phyloP scores from a whole-genome alignment of 1,140 invertebrate species.

The Aphis gossypii region DNA sequence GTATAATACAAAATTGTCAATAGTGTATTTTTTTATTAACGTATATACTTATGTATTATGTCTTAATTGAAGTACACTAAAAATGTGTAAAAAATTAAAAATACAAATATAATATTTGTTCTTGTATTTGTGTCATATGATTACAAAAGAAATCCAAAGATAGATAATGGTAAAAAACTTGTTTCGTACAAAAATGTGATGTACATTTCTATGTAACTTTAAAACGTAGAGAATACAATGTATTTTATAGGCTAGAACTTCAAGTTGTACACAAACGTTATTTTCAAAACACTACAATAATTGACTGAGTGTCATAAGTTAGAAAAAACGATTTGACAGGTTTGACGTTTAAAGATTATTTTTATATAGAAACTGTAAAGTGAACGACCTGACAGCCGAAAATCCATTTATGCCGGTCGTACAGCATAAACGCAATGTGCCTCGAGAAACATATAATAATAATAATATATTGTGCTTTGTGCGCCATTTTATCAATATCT shows the following conservation, averaged over 20 bases:
- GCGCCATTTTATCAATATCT: not conserved
- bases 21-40: not conserved
- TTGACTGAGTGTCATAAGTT: not conserved
- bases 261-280: not conserved
- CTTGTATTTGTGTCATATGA: not conserved
- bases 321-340: not conserved
- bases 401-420: not conserved
- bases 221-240: not conserved
- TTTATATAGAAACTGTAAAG: not conserved
- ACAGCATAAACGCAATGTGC: not conserved
- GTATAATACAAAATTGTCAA: not conserved
- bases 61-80: not conserved
- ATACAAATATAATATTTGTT: not conserved
- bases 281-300: not conserved
- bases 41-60: not conserved
- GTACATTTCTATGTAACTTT: not conserved
- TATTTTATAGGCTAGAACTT: not conserved
- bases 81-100: not conserved
- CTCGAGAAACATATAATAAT: not conserved
- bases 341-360: constrained; percentile 23
- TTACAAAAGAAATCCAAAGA: not conserved
- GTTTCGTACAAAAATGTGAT: not conserved
- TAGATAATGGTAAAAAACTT: not conserved
- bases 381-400: constrained; percentile 4
- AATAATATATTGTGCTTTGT: not conserved